Evolutionary conservation across 2,113 vertebrate species (phyloP).

Genomic region (Rhabdomys dilectus): DNA sequence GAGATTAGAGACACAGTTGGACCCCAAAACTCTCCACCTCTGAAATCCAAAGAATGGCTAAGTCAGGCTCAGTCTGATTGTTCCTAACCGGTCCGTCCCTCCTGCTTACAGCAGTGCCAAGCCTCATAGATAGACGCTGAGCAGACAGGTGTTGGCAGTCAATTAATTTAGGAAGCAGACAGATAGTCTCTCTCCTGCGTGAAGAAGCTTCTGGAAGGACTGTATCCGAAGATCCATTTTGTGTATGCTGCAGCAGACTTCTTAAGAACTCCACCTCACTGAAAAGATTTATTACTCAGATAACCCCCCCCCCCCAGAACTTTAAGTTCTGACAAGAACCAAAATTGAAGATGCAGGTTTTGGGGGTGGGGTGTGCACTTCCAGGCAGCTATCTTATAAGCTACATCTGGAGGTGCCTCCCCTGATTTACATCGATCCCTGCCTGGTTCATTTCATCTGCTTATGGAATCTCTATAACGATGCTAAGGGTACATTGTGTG

Average conservation of each 20-base stretch:
- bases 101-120: background rate
- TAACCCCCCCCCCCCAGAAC: background rate
- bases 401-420: background rate
- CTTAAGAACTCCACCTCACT: background rate
- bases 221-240: background rate
- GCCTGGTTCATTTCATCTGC: background rate
- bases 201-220: background rate
- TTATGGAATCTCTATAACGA: background rate
- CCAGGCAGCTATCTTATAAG: background rate
- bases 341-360: background rate
- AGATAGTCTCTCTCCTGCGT: too few relatives aligned
- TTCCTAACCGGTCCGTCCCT: background rate
- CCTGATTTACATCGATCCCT: background rate
- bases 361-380: background rate
- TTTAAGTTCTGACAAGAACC: slow-evolving; percentile 1
- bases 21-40: background rate
- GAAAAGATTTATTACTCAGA: background rate
- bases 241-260: background rate
- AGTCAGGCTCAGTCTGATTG: background rate
- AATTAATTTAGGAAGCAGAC: background rate
- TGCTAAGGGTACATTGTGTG: background rate
- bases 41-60: background rate
- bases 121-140: background rate
- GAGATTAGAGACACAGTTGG: background rate
- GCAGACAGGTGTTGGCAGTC: background rate